Conservation (phyloP, 2,888 invertebrate species). For the Lydus trimaculatus region DNA sequence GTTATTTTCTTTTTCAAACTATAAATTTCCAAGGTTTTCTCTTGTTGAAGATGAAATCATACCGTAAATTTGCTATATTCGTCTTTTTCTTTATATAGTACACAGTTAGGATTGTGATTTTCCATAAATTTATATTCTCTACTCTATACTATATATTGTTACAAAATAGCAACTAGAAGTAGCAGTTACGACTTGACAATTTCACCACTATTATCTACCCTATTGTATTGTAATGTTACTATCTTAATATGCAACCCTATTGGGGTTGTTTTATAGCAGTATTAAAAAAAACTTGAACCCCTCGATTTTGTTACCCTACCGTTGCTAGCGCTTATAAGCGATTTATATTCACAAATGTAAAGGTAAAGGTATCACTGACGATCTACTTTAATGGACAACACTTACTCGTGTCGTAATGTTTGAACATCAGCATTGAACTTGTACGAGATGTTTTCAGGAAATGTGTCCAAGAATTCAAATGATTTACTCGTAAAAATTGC, state of each 20-base stretch:
- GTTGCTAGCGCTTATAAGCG: not conserved
- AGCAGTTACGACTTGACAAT: not conserved
- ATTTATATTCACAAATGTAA: not conserved
- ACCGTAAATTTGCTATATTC: not conserved
- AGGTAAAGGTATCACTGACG: not conserved
- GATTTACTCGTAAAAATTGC: too few species aligned
- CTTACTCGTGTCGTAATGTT: not conserved
- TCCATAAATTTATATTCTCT: not conserved
- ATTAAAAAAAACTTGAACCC: not conserved
- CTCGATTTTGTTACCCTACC: not conserved
- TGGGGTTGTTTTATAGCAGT: conserved; percentile 1
- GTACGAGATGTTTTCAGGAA: not conserved
- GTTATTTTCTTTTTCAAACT: not conserved
- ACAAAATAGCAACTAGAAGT: not conserved
- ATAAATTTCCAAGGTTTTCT: not conserved
- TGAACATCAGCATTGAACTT: not conserved
- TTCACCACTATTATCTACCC: not conserved
- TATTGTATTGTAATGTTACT: not conserved
- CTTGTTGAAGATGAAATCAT: not conserved
- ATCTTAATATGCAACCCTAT: conserved; percentile 4
- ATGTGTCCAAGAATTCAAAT: not conserved
- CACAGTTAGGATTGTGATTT: not conserved
- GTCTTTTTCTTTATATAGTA: too few species aligned
- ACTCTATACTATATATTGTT: not conserved
- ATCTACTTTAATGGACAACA: not conserved